Percentiles rank a stretch among this genome's conserved stretches.
phyloP scores from a whole-genome alignment of 92 coral and sea anemone genomes.

The Palythoa grandiflora region DNA sequence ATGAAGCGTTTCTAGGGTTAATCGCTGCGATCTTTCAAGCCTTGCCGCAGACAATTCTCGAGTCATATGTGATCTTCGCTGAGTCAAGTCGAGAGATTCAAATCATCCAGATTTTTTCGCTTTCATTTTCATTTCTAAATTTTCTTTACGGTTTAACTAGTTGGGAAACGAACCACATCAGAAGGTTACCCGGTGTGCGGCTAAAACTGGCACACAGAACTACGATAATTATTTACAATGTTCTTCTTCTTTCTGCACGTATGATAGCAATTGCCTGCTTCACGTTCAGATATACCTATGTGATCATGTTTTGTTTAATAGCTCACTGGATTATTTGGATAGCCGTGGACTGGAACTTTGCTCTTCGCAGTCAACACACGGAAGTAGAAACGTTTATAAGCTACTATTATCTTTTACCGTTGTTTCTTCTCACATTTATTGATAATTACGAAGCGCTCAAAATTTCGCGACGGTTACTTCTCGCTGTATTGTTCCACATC shows the following conservation, averaged over 20 bases:
- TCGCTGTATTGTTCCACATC: not conserved
- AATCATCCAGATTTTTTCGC: not conserved
- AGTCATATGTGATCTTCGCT: not conserved
- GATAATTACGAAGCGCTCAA: not conserved
- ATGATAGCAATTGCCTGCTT: constrained; percentile 1
- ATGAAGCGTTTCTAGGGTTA: constrained; percentile 3
- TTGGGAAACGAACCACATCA: not conserved
- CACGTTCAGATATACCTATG: not conserved
- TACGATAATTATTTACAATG: not conserved
- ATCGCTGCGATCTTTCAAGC: constrained; percentile 5
- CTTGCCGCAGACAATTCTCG: constrained; percentile 6
- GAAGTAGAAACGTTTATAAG: not conserved
- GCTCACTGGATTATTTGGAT: constrained; percentile 13
- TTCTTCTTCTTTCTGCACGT: constrained; percentile 9
- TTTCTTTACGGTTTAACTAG: not conserved
- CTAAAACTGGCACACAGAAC: not conserved
- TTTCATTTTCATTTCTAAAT: not conserved
- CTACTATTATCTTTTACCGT: not conserved
- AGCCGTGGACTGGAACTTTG: not conserved
- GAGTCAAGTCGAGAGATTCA: not conserved
- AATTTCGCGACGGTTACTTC: too few species aligned
- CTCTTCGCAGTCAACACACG: not conserved
- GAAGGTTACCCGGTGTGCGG: not conserved
- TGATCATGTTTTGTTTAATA: not conserved
- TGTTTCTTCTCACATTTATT: constrained; percentile 5